phyloP scores from a whole-genome alignment of 2,113 vertebrate genomes.

The Peromyscus leucopus region DNA sequence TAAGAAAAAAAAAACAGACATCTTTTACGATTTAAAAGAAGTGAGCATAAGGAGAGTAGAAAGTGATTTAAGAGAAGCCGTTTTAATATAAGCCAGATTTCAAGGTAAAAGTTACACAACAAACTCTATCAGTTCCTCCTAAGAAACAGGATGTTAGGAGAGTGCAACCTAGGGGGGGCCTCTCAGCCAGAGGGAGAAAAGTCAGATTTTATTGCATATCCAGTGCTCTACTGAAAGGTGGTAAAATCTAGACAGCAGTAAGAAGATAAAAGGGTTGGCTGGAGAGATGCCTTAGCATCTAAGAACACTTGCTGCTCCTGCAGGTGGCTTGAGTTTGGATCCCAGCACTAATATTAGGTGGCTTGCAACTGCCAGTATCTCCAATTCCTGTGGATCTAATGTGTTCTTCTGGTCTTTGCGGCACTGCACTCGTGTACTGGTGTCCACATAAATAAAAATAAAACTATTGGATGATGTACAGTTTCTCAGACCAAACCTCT shows the following conservation, averaged over 20 bases:
- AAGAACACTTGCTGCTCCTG: background rate
- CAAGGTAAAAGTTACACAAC: background rate
- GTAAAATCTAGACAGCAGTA: background rate
- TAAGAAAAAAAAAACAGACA: background rate
- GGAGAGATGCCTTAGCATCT: background rate
- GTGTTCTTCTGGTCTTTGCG: background rate
- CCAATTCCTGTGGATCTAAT: background rate
- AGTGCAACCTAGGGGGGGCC: background rate
- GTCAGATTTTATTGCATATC: background rate
- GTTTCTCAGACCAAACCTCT: background rate
- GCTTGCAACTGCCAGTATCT: background rate
- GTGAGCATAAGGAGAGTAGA: background rate
- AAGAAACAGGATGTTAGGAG: background rate
- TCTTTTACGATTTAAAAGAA: background rate
- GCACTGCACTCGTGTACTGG: too few species aligned
- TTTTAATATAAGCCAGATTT: constrained; percentile 1
- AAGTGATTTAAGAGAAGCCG: background rate
- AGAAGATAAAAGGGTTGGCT: background rate
- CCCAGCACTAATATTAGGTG: background rate
- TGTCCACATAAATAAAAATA: background rate
- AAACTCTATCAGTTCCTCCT: background rate
- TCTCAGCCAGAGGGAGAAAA: background rate
- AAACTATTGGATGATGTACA: background rate
- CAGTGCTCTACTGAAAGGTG: background rate
- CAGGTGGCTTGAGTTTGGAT: background rate